Percentiles rank a stretch among this genome's conserved stretches.
phyloP scores from a whole-genome alignment of 2,113 vertebrate species.

The Jacana jacana region DNA sequence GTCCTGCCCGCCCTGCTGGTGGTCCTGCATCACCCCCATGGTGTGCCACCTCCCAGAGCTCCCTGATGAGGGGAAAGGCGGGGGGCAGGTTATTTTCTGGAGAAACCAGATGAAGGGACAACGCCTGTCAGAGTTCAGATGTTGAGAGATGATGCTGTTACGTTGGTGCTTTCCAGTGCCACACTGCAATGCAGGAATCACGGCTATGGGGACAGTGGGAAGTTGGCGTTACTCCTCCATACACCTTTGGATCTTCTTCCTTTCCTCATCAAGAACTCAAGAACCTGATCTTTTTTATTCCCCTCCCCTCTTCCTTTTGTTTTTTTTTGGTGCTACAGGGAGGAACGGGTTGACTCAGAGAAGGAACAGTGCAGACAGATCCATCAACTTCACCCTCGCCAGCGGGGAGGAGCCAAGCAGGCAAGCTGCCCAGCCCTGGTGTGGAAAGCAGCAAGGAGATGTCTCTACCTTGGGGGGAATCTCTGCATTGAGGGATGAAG shows the following conservation, averaged over 20 bases:
- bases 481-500: background rate
- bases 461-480: background rate
- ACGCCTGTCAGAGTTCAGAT: background rate
- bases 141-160: fast-evolving
- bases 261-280: background rate
- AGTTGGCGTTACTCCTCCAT: fast-evolving
- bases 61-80: background rate
- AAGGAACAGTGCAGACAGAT: background rate
- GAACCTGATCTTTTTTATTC: background rate
- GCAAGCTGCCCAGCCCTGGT: background rate
- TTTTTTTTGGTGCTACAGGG: background rate
- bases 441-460: background rate
- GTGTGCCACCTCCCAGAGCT: background rate
- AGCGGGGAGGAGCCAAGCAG: background rate
- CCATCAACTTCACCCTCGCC: background rate
- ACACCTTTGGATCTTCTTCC: background rate
- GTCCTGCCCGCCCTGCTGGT: fast-evolving
- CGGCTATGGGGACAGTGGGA: fast-evolving
- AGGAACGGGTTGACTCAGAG: background rate
- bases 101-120: background rate
- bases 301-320: too few species aligned
- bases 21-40: background rate
- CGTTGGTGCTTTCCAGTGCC: background rate
- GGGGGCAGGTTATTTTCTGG: background rate
- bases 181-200: background rate